Percentiles rank a stretch among this genome's conserved stretches.
Conservation (phyloP, 2,797 vertebrate genomes). For the Crax fasciolata region DNA sequence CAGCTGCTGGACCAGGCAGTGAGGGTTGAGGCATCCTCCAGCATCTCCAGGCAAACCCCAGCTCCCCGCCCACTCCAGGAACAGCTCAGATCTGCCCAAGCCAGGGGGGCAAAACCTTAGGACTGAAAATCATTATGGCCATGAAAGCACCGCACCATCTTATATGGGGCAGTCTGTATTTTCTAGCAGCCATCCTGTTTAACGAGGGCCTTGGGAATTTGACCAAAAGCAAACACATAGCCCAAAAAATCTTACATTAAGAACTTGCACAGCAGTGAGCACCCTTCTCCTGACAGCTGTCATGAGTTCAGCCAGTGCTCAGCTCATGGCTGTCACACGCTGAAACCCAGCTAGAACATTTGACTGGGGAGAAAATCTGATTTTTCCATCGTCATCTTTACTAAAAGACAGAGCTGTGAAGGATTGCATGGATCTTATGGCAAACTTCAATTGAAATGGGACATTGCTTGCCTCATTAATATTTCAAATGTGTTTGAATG, state of each 20-base stretch:
- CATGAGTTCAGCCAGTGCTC: not conserved
- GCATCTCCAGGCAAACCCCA: fast-evolving
- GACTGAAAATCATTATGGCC: not conserved
- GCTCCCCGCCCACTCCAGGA: not conserved
- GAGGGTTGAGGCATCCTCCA: not conserved
- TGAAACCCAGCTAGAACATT: not conserved
- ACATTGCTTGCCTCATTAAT: constrained; percentile 12
- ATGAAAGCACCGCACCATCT: not conserved
- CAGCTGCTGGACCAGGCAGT: not conserved
- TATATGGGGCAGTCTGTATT: not conserved
- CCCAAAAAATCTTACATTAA: not conserved
- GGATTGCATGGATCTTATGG: constrained; percentile 21
- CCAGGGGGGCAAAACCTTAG: not conserved
- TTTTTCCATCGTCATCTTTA: not conserved
- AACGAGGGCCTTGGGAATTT: not conserved
- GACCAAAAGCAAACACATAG: fast-evolving
- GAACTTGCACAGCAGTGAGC: not conserved
- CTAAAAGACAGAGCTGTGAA: constrained; percentile 9
- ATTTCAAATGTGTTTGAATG: not conserved
- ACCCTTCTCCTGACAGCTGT: not conserved
- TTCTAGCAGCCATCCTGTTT: not conserved
- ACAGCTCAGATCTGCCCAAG: not conserved
- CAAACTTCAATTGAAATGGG: constrained; percentile 41
- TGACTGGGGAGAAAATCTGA: not conserved
- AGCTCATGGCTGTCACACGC: not conserved